phyloP scores from a whole-genome alignment of 2,797 vertebrate species.

The Protosalanx chinensis region DNA sequence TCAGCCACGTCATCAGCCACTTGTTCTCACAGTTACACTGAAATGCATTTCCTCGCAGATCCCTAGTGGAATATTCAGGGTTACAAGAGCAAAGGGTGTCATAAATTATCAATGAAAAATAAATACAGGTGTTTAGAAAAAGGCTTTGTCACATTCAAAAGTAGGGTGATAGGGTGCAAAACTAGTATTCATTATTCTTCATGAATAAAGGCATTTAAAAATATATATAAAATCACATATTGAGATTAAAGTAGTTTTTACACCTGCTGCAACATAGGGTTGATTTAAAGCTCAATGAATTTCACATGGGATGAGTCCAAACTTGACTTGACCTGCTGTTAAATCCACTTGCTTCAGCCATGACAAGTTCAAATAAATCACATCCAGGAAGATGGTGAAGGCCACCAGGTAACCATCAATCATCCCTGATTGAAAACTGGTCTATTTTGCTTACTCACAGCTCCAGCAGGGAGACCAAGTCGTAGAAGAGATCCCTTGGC shows the following conservation, averaged over 20 bases:
- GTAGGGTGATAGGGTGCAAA: no score
- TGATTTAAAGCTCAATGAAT: background rate
- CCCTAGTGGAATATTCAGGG: slow-evolving; percentile 55
- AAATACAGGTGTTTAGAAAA: background rate
- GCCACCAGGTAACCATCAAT: background rate
- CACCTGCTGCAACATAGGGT: background rate
- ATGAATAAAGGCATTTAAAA: background rate
- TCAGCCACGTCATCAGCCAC: slow-evolving; percentile 97
- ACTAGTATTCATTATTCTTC: no score
- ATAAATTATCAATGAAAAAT: background rate
- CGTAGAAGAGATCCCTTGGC: slow-evolving; percentile 88
- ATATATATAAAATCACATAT: background rate
- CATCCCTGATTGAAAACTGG: background rate
- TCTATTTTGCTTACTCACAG: slow-evolving; percentile 82
- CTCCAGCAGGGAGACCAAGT: slow-evolving; percentile 94
- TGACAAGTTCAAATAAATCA: background rate
- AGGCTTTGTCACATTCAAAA: background rate
- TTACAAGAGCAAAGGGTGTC: background rate
- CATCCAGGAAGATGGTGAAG: background rate
- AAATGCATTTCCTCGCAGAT: slow-evolving; percentile 94
- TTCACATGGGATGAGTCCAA: background rate
- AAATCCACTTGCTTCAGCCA: background rate
- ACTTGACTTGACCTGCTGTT: background rate
- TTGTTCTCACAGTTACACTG: slow-evolving; percentile 95
- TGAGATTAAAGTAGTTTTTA: background rate